A percentile compares a stretch with the other conserved stretches of the same genome.
phyloP scores from a whole-genome alignment of 2,888 invertebrate genomes.

The Cerastis leucographa region DNA sequence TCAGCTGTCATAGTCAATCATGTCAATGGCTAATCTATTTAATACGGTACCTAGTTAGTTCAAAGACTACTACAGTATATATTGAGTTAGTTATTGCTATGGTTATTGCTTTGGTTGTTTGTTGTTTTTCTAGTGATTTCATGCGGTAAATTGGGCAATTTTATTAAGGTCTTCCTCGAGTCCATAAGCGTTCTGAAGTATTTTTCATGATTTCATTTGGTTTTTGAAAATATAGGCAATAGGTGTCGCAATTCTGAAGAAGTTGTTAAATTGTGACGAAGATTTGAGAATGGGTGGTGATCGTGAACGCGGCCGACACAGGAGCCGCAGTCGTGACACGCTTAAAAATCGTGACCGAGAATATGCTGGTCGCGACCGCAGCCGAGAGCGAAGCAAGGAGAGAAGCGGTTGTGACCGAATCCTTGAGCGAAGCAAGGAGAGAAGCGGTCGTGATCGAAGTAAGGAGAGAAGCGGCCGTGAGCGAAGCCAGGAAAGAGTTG shows the following conservation, averaged over 20 bases:
- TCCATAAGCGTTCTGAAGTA: not conserved
- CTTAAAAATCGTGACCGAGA: slow-evolving; percentile 23
- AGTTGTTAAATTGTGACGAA: slow-evolving; percentile 36
- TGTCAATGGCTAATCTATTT: too few species aligned
- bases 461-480: not conserved
- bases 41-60: too few species aligned
- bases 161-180: not conserved
- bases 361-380: slow-evolving; percentile 21
- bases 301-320: slow-evolving; percentile 51
- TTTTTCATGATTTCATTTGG: slow-evolving; percentile 20
- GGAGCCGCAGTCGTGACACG: slow-evolving; percentile 71
- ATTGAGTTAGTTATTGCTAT: too few species aligned
- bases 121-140: not conserved
- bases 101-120: not conserved
- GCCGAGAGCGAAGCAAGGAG: slow-evolving; percentile 35
- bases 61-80: too few species aligned
- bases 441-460: slow-evolving; percentile 2
- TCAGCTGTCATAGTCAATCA: too few species aligned
- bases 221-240: not conserved
- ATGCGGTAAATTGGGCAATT: not conserved
- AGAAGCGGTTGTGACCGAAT: slow-evolving; percentile 24
- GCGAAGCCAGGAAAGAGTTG: slow-evolving; percentile 15
- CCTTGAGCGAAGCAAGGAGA: slow-evolving; percentile 6
- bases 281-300: slow-evolving; percentile 45
- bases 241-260: slow-evolving; percentile 8